Evolutionary conservation across 2,113 vertebrate genomes (phyloP), one percentile per base, ranked within the genome.

Genomic region (Recurvirostra avosetta): DNA sequence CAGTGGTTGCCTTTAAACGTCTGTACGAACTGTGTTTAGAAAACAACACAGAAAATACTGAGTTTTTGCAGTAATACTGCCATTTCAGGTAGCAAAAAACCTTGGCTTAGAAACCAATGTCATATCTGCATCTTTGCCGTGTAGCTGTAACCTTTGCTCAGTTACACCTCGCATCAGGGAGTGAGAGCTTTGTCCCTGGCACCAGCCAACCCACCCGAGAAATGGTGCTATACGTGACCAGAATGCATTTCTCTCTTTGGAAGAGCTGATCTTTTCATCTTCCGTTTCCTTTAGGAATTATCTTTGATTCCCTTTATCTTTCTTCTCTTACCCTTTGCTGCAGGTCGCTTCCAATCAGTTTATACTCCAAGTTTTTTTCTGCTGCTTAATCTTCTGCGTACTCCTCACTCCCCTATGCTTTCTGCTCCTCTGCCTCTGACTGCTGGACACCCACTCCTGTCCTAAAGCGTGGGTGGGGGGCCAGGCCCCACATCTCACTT

Each of bases 71-170:
- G 40, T 49, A 68, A 43, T 61, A 10, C 5, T 86, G 36, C 18
- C 9, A 38, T 82, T 94, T 94, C 80, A 65, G 32, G 29, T 26
- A 62, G 61, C 32, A 84, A 87, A 92, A 92, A 61, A 7, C 66
- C 56, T 93, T 87, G 76, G 5, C 45, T 78, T 81, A 91, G 73
- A 92, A 94, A 81, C 32, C 86, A 91, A 40, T 90, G 94, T 92
- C 15, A 76, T 81, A 78, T 87, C 38, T 95, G 36, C 40, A 40
- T 84, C 73, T 85, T 92, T 92, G 38, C 22, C 2, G 1, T 30
- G 38, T 38, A 82, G 30, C 36, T 84, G 56, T 82, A 91, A 94
- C 86, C 65, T 96, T 75, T 96, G 53, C 55, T 63, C 71, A 27
- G 29, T 56, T 81, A 38, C 19, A 62, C 13, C 18, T 68, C 68